phyloP scores from a whole-genome alignment of 2,888 invertebrate genomes.

The Gastracanthus pulcherrimus region DNA sequence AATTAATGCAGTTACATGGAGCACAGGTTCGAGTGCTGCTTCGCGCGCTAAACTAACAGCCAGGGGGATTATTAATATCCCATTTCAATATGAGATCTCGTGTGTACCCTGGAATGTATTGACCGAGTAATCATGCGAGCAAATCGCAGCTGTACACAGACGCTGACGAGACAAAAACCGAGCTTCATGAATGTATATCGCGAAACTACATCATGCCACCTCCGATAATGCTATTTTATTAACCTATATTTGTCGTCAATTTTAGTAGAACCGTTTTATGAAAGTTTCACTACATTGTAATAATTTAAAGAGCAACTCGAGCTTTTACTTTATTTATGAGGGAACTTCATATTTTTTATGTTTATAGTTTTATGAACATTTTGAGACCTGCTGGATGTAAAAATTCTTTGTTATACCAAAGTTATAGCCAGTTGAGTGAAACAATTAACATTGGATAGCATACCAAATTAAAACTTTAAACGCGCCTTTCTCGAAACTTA shows the following conservation, averaged over 20 bases:
- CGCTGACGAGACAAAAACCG: neutral
- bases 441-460: too few species aligned
- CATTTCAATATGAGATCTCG: slow-evolving; percentile 36
- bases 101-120: neutral
- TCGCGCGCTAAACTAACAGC: neutral
- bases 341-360: too few species aligned
- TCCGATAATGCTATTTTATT: neutral
- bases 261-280: too few species aligned
- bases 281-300: too few species aligned
- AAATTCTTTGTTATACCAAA: too few species aligned
- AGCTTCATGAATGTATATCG: neutral
- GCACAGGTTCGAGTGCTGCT: neutral
- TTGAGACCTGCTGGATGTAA: too few species aligned
- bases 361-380: too few species aligned
- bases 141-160: neutral
- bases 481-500: too few species aligned
- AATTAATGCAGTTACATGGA: slow-evolving; percentile 26
- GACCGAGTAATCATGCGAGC: neutral
- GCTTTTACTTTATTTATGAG: too few species aligned
- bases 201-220: neutral
- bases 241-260: neutral
- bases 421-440: too few species aligned
- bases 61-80: slow-evolving; percentile 28
- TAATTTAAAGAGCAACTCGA: too few species aligned
- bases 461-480: too few species aligned